Evolutionary conservation across 2,888 invertebrate species (phyloP), one percentile per base, ranked within the genome.

Genomic region (Xylota segnis): DNA sequence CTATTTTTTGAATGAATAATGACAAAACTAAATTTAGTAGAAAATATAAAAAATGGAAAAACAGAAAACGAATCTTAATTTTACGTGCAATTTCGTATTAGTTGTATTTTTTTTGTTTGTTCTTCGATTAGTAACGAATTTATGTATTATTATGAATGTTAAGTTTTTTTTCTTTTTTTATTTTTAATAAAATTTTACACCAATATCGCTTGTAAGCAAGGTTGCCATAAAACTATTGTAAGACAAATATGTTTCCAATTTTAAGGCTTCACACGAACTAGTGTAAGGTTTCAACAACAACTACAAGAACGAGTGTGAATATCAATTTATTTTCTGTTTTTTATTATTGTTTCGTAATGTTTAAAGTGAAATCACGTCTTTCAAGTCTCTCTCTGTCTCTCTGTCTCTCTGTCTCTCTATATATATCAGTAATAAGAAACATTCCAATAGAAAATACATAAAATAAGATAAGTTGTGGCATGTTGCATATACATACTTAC

Each of bases 221-320:
- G n/a, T 45, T 34, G 75, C 65, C 75, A 75, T 75, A 75, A n/a
- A 61, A 27, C 9, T 6, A 58, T 47, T 16, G 4, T 14, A 23
- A n/a, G 34, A 23, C 3, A 40, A 16, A 23, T 27, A 23, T 3
- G 5, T 71, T 14, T 37, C 40, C n/a, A 63, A 65, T 45, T 75
- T 45, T 29, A 66, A 37, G 61, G 66, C 58, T 76, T 66, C 34
- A 78, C 77, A 83, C 72, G 66, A 74, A 40, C 34, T 77, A 77
- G 72, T 78, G 74, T 74, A 78, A 83, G 83, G 83, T 83, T 83
- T 83, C 83, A 71, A 70, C 5, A 37, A 54, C 10, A 70, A 68
- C n/a, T n/a, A n/a, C 32, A 58, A 12, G 34, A 18, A 40, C 5
- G 47, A 66, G 40, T 32, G 12, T 27, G 40, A 70, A 50, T 52